A percentile compares a stretch with the other conserved stretches of the same genome.
Conservation (phyloP, 2,888 invertebrate species). For the Polymixis flavicincta region DNA sequence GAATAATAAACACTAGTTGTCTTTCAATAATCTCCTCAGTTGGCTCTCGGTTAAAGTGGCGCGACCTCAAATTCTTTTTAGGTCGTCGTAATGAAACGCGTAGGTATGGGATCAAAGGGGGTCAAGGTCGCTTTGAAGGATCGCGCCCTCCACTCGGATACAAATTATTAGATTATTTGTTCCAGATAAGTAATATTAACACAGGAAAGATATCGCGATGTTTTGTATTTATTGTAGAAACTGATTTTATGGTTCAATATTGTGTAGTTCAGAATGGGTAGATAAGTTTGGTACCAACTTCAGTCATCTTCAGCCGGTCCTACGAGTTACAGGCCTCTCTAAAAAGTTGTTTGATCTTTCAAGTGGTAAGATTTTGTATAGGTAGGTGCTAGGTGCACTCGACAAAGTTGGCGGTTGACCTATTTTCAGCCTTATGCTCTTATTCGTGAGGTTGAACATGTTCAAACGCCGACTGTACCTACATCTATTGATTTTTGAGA, state of each 20-base stretch:
- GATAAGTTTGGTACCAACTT: conserved; percentile 9
- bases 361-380: conserved; percentile 18
- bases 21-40: conserved; percentile 33
- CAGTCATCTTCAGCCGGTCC: not conserved
- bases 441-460: not conserved
- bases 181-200: conserved; percentile 20
- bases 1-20: conserved; percentile 21
- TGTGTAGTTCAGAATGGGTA: not conserved
- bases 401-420: not conserved
- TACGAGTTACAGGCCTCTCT: not conserved
- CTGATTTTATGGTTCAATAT: conserved; percentile 6
- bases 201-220: not conserved
- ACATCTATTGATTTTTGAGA: not conserved
- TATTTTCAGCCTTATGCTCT: not conserved
- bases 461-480: not conserved
- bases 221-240: conserved; percentile 2
- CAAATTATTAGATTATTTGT: conserved; percentile 27
- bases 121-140: conserved; percentile 57
- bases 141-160: conserved; percentile 2
- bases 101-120: conserved; percentile 37
- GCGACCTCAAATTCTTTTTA: conserved; percentile 60
- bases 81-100: conserved; percentile 52
- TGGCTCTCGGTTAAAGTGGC: conserved; percentile 38
- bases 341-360: conserved; percentile 24
- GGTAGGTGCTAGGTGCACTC: not conserved